Base-by-base conservation (phyloP, 1,140 invertebrate genomes). In the Cataglyphis hispanica region DNA sequence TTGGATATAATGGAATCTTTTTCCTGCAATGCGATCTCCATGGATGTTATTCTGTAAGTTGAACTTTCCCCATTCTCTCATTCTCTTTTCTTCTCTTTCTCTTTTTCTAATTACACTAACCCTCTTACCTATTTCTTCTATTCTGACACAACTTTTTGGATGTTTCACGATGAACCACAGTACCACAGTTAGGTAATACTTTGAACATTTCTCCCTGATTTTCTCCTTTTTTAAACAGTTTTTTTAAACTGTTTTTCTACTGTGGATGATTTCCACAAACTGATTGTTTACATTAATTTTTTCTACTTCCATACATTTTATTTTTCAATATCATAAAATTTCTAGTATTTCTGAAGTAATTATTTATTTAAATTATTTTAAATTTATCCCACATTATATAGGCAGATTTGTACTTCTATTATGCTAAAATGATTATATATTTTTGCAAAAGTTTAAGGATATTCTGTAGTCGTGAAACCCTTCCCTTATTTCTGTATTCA, bases 181-280 rank as follows among this genome's bases (percentile, higher is more conserved):
- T 88, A 78, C 78, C 72, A 89, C 88, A 89, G 70, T 89, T 89
- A 86, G 88, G 87, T 89, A 89, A 89, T 89, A 89, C 37, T 67
- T 86, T 74, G 67, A 56, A 86, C 67, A 76, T 19, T 43, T 83
- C 34, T 60, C 7, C 67, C 34, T n/a, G 7, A 10, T 72, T 22
- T 1, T 13, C 1, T 31, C 63, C n/a, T 10, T 72, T 72, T 40
- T 46, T 50, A 8, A 37, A 31, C 16, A 60, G n/a, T 31, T 11
- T 74, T 74, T 40, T 46, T 53, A 5, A 37, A 31, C 19, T 34
- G 37, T 31, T 72, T 43, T 46, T 7, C n/a, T 7, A 27, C 6
- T 40, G 19, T 60, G 13, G n/a, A 8, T n/a, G n/a, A n/a, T n/a
- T n/a, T n/a, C n/a, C n/a, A n/a, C n/a, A n/a, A n/a, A n/a, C n/a